Base-by-base conservation (phyloP, 2,113 vertebrate genomes). In the Monopterus albus region DNA sequence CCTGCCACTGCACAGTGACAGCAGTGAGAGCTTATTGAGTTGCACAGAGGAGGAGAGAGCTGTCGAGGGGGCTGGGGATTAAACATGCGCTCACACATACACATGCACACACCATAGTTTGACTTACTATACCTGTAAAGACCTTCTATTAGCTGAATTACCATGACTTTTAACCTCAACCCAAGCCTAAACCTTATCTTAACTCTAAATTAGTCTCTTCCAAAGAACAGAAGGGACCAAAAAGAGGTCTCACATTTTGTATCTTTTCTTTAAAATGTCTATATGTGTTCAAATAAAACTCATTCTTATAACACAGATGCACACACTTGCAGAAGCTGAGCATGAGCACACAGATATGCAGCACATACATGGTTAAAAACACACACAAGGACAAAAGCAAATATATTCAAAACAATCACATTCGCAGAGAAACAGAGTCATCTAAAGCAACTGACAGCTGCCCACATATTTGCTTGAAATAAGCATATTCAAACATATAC, bases 1-100 rank as follows among this genome's bases (percentile, higher is more conserved):
- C 91, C 90, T 87, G 0, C 90, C 81, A 1, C 17, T 86, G 92
- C 91, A 90, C 91, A 84, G 64, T 87, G 92, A 92, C 93, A 94
- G 93, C 93, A 93, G 92, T 85, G 84, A 79, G 76, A 53, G 82
- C 89, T 85, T 87, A 88, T 83, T 90, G 92, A 95, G 88, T 70
- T 87, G 35, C 70, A 86, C 80, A 87, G 84, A 82, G 83, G 78
- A 89, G 79, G 82, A 80, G 77, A 81, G 90, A 86, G 85, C 88
- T 92, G 91, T 93, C 81, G 84, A 90, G 72, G 66, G 81, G 82
- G 83, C 60, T 65, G 81, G 76, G 67, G 60, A 39, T 52, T 39
- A 56, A 78, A 65, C 55, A 29, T 6, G 49, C 33, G 12, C 40
- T 4, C 20, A 18, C 55, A 45, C 52, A 72, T 29, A 63, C 59